Evolutionary conservation across 2,888 invertebrate genomes (phyloP).

Genomic region (Urechis unicinctus): DNA sequence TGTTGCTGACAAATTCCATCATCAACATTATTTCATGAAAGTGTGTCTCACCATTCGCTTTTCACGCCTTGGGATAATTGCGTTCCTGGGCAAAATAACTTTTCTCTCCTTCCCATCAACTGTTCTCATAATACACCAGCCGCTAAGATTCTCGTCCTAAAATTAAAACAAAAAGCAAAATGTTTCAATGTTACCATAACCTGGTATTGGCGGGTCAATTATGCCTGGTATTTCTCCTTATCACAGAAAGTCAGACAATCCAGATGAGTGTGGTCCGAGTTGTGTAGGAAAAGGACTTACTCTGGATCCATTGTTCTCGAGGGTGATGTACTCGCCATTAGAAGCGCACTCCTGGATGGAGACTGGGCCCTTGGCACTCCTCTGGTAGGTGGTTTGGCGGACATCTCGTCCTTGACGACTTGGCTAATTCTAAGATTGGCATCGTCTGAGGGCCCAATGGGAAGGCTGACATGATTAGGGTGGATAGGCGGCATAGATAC

Average conservation of each 20-base stretch:
- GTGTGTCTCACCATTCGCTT: slow-evolving; percentile 8
- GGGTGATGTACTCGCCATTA: slow-evolving; percentile 52
- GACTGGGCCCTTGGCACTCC: slow-evolving; percentile 19
- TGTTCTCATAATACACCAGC: slow-evolving; percentile 10
- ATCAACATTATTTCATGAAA: no score
- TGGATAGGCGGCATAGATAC: no score
- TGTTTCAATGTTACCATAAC: background rate
- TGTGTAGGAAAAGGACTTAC: slow-evolving; percentile 10
- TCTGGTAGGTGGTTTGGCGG: slow-evolving; percentile 55
- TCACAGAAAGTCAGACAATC: no score
- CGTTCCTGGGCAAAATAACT: slow-evolving; percentile 5
- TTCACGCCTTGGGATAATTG: slow-evolving; percentile 4
- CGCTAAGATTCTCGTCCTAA: slow-evolving; percentile 14
- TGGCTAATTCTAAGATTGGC: slow-evolving; percentile 21
- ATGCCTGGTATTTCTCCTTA: no score
- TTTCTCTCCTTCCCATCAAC: slow-evolving; percentile 9
- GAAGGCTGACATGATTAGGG: background rate
- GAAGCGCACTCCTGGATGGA: slow-evolving; percentile 47
- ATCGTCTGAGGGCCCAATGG: slow-evolving; percentile 7
- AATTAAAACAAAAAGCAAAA: background rate
- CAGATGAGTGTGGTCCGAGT: background rate
- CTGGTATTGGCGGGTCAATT: no score
- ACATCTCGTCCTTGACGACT: slow-evolving; percentile 52
- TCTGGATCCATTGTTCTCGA: slow-evolving; percentile 53
- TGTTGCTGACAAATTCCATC: no score